A percentile compares a stretch with the other conserved stretches of the same genome.
These are phyloP conservation scores for Strigops habroptila DNA, from an alignment of 2,113 vertebrate species.

Conservation along the genomic window DNA sequence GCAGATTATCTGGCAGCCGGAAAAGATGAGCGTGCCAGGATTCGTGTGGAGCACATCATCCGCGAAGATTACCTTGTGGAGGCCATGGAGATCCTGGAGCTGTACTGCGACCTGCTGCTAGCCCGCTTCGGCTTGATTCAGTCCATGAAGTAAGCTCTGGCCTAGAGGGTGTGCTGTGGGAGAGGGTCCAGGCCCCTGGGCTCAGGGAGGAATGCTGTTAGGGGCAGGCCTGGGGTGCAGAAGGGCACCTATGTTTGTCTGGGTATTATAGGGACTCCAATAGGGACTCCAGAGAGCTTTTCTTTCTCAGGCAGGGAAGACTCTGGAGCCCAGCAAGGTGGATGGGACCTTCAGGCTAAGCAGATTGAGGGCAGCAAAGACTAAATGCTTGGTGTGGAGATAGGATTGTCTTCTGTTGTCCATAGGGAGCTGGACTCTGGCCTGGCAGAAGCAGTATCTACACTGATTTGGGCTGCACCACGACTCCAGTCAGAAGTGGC, in stretches of 20 bases:
- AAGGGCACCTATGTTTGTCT: background rate
- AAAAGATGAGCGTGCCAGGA: constrained; percentile 95
- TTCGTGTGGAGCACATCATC: constrained; percentile 98
- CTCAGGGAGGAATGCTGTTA: background rate
- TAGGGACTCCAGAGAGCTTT: background rate
- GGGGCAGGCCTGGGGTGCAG: background rate
- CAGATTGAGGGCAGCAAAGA: background rate
- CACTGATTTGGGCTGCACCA: constrained; percentile 95
- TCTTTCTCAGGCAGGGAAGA: background rate
- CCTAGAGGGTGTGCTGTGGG: background rate
- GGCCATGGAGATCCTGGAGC: constrained; percentile 98
- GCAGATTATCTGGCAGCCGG: constrained; percentile 94
- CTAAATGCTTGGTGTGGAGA: background rate
- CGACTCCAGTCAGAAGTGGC: constrained; percentile 91
- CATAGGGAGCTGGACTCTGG: constrained; percentile 92
- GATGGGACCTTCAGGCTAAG: background rate
- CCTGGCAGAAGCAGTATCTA: constrained; percentile 93
- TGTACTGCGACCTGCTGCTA: constrained; percentile 94
- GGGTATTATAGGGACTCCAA: background rate
- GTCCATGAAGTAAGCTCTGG: constrained; percentile 91
- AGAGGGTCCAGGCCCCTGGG: background rate
- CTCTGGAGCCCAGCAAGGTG: background rate
- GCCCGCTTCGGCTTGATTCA: constrained; percentile 95
- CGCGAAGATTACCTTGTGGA: constrained; percentile 98
- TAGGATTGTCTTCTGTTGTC: background rate